A percentile compares a stretch with the other conserved stretches of the same genome.
Evolutionary conservation across 64 coral and sea anemone species (phyloP).

Genomic region (Stichodactyla helianthus): DNA sequence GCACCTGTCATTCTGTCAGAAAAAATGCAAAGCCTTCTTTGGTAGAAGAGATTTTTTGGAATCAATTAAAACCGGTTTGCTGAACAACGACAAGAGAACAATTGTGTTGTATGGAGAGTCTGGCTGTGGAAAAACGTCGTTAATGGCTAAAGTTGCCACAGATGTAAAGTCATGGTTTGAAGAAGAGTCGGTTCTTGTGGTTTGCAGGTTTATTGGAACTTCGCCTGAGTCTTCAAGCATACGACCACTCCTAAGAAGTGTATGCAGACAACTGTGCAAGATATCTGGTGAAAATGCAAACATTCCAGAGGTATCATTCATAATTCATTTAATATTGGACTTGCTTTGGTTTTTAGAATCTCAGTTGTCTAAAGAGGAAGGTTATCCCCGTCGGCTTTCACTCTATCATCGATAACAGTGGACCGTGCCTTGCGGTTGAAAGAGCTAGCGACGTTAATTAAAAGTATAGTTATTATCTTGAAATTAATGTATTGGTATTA

Average conservation of each 20-base stretch:
- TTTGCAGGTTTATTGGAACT: constrained; percentile 82
- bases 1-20: constrained; percentile 81
- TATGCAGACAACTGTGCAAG: constrained; percentile 75
- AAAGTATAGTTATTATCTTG: too few relatives aligned
- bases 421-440: too few relatives aligned
- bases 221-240: constrained; percentile 83
- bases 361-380: too few relatives aligned
- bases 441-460: too few relatives aligned
- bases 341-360: too few relatives aligned
- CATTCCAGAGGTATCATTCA: constrained; percentile 64
- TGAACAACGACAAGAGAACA: constrained; percentile 25
- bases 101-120: constrained; percentile 75
- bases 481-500: too few relatives aligned
- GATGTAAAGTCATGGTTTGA: constrained; percentile 57
- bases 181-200: constrained; percentile 49
- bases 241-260: constrained; percentile 53
- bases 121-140: constrained; percentile 89
- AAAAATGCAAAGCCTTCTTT: constrained; percentile 76
- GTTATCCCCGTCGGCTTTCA: too few relatives aligned
- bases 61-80: constrained; percentile 46
- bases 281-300: constrained; percentile 24
- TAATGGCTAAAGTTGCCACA: constrained; percentile 88
- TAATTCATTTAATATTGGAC: too few relatives aligned
- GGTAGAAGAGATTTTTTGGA: constrained; percentile 62
- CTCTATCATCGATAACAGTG: too few relatives aligned